Percentiles rank a stretch among this genome's conserved stretches.
phyloP scores from a whole-genome alignment of 1,140 invertebrate genomes.

The Phortica variegata region DNA sequence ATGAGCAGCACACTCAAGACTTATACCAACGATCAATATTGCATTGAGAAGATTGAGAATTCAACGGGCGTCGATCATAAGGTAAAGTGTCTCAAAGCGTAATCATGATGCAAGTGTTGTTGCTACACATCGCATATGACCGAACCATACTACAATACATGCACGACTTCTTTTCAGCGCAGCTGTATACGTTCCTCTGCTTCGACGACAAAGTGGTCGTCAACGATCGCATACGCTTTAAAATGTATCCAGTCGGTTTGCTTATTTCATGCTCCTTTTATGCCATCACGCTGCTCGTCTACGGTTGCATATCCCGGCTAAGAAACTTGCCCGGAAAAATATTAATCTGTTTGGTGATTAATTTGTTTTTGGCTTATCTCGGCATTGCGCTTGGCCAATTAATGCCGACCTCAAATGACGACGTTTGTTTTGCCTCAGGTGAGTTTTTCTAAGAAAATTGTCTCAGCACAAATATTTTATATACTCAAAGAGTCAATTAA shows the following conservation, averaged over 20 bases:
- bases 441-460: too few species aligned
- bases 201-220: constrained; percentile 45
- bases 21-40: constrained; percentile 43
- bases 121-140: too few species aligned
- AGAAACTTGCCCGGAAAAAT: constrained; percentile 71
- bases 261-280: constrained; percentile 64
- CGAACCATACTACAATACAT: too few species aligned
- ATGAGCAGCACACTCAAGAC: constrained; percentile 28
- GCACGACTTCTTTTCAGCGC: constrained; percentile 32
- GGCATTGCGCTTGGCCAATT: constrained; percentile 62
- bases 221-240: constrained; percentile 42
- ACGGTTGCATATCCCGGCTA: constrained; percentile 64
- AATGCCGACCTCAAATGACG: constrained; percentile 40
- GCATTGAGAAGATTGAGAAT: constrained; percentile 37
- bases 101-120: too few species aligned
- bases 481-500: too few species aligned
- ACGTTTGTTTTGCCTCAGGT: constrained; percentile 45
- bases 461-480: too few species aligned
- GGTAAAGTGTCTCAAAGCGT: constrained; percentile 23
- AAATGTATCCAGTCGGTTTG: constrained; percentile 46
- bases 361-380: constrained; percentile 64
- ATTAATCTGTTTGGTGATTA: constrained; percentile 67
- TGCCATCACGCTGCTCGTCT: constrained; percentile 66
- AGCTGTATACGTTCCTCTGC: constrained; percentile 47
- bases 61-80: constrained; percentile 26